Evolutionary conservation across 64 coral and sea anemone species (phyloP), one percentile per base, ranked within the genome.

Genomic region (Montipora foliosa): DNA sequence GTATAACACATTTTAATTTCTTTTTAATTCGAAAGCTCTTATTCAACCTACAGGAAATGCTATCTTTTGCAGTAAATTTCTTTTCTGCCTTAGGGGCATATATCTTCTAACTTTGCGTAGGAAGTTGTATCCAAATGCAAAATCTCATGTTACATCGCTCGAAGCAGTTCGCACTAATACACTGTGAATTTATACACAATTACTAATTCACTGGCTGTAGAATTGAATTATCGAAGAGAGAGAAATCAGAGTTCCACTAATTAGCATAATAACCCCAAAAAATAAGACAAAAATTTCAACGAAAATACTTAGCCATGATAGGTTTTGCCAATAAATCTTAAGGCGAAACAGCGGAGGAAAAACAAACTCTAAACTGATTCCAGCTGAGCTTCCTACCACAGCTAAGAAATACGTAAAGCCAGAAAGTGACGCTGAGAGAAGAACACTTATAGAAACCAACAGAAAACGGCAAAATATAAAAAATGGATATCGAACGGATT

Each of bases 331-430:
- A 91, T 95, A 96, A 37, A 98, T 81, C 77, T 98, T 95, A 19
- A 95, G 57, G 79, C 93, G 88, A 89, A 98, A 98, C 21, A 98
- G 24, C 14, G 97, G 88, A 0, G 97, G 97, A 4, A 98, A 98
- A 67, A 98, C 95, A 22, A 98, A 93, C 79, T 98, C 97, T 11
- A 98, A 46, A 69, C 97, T 91, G 8, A 95, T 96, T 8, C 97
- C 97, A 3, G 94, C 88, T 0, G 95, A 55, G 69, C 97, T 98
- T 3, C 97, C 94, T 4, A 98, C 77, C 12, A 98, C 81, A 14
- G 94, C 91, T 19, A 98, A 79, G 58, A 95, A 15, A 80, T 96
- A 91, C 4, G 94, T 79, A 84, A 91, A 98, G 2, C 88, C 75
- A 12, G 97, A 94, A 22, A 96, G 22, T 10, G 75, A 44, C 8